Percentiles rank a stretch among this genome's conserved stretches.
Evolutionary conservation across 1,140 invertebrate genomes (phyloP).

Genomic region (Drosophila sp.): DNA sequence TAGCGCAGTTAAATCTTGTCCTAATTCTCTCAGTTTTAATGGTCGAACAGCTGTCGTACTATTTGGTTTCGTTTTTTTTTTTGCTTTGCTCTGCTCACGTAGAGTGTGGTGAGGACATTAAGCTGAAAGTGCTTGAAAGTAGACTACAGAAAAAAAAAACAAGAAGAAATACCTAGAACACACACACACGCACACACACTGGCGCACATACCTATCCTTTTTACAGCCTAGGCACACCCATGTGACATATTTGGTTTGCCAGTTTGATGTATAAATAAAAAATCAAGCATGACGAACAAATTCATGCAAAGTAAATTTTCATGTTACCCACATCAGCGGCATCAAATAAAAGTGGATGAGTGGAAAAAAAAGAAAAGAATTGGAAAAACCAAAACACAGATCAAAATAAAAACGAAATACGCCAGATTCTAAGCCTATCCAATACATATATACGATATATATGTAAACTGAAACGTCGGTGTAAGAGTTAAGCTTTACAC

Average conservation of each 20-base stretch:
- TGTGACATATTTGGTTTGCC: constrained; percentile 72
- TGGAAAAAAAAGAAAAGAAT: constrained; percentile 19
- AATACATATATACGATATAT: background rate
- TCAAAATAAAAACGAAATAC: constrained; percentile 21
- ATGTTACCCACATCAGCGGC: constrained; percentile 54
- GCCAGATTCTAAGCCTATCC: constrained; percentile 40
- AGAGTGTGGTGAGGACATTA: constrained; percentile 21
- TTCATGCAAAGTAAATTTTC: constrained; percentile 77
- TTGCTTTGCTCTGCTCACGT: background rate
- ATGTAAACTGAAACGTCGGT: background rate
- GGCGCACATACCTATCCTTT: constrained; percentile 23
- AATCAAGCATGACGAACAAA: constrained; percentile 70
- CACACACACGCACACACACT: constrained; percentile 12
- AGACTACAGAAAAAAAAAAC: constrained; percentile 35
- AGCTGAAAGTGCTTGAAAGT: constrained; percentile 35
- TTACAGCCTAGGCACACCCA: constrained; percentile 64
- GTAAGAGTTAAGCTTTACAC: constrained; percentile 6
- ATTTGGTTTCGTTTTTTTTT: background rate
- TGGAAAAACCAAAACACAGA: constrained; percentile 1
- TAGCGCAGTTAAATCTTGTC: constrained; percentile 1
- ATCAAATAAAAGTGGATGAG: constrained; percentile 36
- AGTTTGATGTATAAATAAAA: constrained; percentile 76
- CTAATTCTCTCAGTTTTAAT: constrained; percentile 14
- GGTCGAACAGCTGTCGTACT: constrained; percentile 11
- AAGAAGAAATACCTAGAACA: constrained; percentile 23